These are phyloP conservation scores for Lacerta agilis DNA, from an alignment of 2,797 vertebrate genomes.

Conservation along the genomic window DNA sequence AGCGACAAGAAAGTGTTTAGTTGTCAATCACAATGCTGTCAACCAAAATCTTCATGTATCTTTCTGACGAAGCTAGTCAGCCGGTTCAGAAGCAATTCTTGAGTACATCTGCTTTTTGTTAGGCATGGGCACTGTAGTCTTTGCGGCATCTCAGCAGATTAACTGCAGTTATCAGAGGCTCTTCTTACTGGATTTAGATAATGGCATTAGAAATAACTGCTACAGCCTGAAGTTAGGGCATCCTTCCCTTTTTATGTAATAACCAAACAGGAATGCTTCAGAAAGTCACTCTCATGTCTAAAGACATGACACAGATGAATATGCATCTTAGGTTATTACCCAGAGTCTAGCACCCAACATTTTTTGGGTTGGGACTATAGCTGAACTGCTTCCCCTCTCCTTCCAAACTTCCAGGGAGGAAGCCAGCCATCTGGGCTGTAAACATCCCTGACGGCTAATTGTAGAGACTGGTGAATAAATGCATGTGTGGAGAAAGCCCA, in stretches of 20 bases:
- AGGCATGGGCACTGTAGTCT: not conserved
- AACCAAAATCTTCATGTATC: constrained; percentile 20
- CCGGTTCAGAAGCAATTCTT: constrained; percentile 37
- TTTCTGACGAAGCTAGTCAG: constrained; percentile 17
- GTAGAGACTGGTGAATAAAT: not conserved
- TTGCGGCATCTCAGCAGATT: not conserved
- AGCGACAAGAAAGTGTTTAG: not conserved
- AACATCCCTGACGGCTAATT: not conserved
- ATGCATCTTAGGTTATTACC: not conserved
- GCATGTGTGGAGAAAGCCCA: not conserved
- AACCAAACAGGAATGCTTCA: not conserved
- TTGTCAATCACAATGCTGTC: not conserved
- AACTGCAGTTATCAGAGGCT: not conserved
- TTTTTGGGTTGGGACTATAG: not conserved
- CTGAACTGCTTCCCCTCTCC: not conserved
- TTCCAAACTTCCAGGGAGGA: not conserved
- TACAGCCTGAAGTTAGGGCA: not conserved
- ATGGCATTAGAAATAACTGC: not conserved
- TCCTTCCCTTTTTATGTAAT: not conserved
- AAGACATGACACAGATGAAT: constrained; percentile 7
- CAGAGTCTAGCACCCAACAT: not conserved
- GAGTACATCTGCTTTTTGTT: not conserved
- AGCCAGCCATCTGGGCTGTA: not conserved
- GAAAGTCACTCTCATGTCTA: not conserved
- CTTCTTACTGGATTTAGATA: constrained; percentile 31